Evolutionary conservation across 2,888 invertebrate species (phyloP), one percentile per base, ranked within the genome.

Genomic region (Xiphydria camelus): DNA sequence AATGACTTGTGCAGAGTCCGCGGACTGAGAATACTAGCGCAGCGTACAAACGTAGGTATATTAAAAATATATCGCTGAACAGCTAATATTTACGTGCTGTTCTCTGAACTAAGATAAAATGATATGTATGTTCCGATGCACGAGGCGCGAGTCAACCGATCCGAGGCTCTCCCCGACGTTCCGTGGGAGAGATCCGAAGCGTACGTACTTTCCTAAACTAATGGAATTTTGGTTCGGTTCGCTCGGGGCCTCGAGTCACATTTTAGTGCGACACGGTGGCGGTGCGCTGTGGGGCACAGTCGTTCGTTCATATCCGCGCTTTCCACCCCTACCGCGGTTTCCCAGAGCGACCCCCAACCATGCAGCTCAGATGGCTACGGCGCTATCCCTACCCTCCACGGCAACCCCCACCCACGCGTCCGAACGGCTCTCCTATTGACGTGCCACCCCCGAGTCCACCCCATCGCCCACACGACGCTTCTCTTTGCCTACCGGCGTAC

Each of bases 181-280:
- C 29, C 29, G 12, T 14, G 29, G 29, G 29, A 26, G n/a, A n/a
- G 29, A 26, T 26, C 29, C 29, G 14, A 26, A 14, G 29, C 14
- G 29, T 26, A 26, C 29, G 29, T 26, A 26, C 29, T 49, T 23
- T 39, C 51, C 48, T 51, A 51, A 53, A 50, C 55, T 59, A 55
- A 50, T 45, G 50, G 49, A 55, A 52, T 53, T 42, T 51, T 34
- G 50, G 45, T 43, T 53, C 55, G 55, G 52, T 51, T 53, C 59
- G 55, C 66, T 58, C 52, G 59, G 58, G 62, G 55, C 56, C 55
- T 57, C 66, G 63, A 68, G 64, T 67, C 68, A 68, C 68, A 68
- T 68, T 68, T 62, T 66, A 66, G 58, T 60, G 59, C 55, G 51
- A 46, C 47, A 47, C 57, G 60, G 46, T 63, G 53, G 51, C 61